Evolutionary conservation across 2,113 vertebrate species (phyloP).

Genomic region (Nyctibius bracteatus): DNA sequence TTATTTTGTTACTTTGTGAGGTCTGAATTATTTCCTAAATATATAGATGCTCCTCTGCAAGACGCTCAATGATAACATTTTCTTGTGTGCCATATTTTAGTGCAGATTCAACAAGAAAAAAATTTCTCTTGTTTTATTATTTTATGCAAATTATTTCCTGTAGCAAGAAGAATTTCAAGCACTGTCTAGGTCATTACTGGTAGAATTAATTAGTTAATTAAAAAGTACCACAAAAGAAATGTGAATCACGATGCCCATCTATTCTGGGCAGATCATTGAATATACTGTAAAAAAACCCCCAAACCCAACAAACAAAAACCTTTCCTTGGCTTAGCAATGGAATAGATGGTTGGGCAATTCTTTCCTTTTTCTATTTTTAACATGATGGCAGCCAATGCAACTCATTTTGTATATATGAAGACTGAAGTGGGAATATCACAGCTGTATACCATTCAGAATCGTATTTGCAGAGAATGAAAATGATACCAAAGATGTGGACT

Average conservation of each 20-base stretch:
- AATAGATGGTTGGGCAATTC: not conserved
- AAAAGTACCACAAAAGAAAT: not conserved
- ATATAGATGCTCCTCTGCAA: not conserved
- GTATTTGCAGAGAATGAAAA: not conserved
- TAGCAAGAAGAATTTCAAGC: slow-evolving; percentile 1
- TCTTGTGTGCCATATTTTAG: not conserved
- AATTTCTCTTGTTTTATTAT: not conserved
- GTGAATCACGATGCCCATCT: not conserved
- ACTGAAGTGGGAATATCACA: not conserved
- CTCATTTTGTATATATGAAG: not conserved
- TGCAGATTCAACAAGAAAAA: not conserved
- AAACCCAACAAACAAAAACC: not conserved
- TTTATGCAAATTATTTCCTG: slow-evolving; percentile 6
- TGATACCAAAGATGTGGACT: not conserved
- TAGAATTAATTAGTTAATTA: not conserved
- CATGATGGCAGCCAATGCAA: not conserved
- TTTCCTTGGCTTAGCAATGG: not conserved
- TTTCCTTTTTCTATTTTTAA: slow-evolving; percentile 8
- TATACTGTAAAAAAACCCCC: not conserved
- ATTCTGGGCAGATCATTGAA: not conserved
- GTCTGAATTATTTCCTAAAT: not conserved
- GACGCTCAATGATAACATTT: not conserved
- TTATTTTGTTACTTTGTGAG: not conserved
- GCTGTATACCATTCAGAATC: not conserved
- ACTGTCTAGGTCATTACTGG: slow-evolving; percentile 3